phyloP scores from a whole-genome alignment of 2,888 invertebrate species.

The Danaus chrysippus region DNA sequence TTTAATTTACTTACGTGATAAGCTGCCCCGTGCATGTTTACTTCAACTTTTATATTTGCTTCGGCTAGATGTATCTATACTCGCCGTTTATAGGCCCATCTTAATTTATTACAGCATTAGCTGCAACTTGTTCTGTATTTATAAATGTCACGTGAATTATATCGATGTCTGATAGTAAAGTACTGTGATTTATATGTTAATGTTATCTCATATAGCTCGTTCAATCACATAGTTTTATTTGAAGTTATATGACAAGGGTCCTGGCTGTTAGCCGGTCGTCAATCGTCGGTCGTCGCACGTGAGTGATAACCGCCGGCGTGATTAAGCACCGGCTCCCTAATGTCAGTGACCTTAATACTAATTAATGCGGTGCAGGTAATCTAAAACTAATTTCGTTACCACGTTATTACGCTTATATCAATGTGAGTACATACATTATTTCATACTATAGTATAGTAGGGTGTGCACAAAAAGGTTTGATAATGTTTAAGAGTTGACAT shows the following conservation, averaged over 20 bases:
- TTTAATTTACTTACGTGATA: slow-evolving; percentile 17
- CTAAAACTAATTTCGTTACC: not conserved
- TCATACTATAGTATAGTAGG: not conserved
- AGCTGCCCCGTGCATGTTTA: slow-evolving; percentile 2
- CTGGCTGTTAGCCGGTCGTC: slow-evolving; percentile 13
- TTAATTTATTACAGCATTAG: too few relatives aligned
- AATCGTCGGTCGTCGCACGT: slow-evolving; percentile 17
- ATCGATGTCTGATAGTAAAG: too few relatives aligned
- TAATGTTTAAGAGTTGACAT: not conserved
- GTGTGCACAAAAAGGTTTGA: not conserved
- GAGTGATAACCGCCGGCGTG: slow-evolving; percentile 23
- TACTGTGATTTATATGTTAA: too few relatives aligned
- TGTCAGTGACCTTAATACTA: slow-evolving; percentile 16
- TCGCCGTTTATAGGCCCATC: too few relatives aligned
- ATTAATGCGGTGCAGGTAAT: slow-evolving; percentile 14
- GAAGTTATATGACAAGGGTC: not conserved
- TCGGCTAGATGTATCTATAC: not conserved
- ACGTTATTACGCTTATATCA: not conserved
- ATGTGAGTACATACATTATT: too few relatives aligned
- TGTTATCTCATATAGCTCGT: too few relatives aligned
- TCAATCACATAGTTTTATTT: not conserved
- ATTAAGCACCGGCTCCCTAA: slow-evolving; percentile 22
- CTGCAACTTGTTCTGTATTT: not conserved
- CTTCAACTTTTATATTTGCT: slow-evolving; percentile 6
- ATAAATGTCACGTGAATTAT: slow-evolving; percentile 1